Evolutionary conservation across 2,888 invertebrate genomes (phyloP).

Genomic region (Patella caerulea): DNA sequence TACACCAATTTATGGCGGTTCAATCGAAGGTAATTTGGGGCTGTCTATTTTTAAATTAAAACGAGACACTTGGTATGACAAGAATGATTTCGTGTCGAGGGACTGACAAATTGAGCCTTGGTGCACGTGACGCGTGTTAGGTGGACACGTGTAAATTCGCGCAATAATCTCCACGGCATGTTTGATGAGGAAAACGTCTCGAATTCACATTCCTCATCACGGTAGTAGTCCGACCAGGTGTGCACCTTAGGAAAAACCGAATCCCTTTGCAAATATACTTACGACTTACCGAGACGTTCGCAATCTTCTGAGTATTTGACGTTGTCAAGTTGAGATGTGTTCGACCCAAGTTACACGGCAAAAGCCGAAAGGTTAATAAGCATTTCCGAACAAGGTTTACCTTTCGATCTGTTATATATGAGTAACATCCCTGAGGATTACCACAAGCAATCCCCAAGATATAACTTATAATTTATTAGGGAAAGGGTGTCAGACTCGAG

Average conservation of each 20-base stretch:
- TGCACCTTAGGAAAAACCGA: neutral
- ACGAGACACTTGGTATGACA: too few species aligned
- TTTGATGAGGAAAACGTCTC: neutral
- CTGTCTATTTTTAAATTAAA: too few species aligned
- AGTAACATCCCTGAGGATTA: too few species aligned
- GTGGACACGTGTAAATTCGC: slow-evolving; percentile 2
- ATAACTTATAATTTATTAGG: too few species aligned
- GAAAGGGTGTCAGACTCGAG: too few species aligned
- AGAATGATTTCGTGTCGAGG: too few species aligned
- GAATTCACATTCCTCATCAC: neutral
- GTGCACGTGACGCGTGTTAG: neutral
- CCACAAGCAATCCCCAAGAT: too few species aligned
- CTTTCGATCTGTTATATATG: too few species aligned
- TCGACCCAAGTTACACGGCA: neutral
- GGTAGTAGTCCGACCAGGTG: neutral
- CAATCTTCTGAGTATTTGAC: neutral
- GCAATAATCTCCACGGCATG: neutral
- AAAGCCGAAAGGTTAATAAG: neutral
- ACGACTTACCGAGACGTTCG: neutral
- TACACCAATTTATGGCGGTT: too few species aligned
- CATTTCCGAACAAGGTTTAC: neutral
- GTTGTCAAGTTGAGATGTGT: neutral
- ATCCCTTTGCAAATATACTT: neutral
- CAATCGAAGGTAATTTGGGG: too few species aligned
- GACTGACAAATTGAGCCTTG: neutral